phyloP scores from a whole-genome alignment of 2,113 vertebrate species.

The Acrocephalus arundinaceus region DNA sequence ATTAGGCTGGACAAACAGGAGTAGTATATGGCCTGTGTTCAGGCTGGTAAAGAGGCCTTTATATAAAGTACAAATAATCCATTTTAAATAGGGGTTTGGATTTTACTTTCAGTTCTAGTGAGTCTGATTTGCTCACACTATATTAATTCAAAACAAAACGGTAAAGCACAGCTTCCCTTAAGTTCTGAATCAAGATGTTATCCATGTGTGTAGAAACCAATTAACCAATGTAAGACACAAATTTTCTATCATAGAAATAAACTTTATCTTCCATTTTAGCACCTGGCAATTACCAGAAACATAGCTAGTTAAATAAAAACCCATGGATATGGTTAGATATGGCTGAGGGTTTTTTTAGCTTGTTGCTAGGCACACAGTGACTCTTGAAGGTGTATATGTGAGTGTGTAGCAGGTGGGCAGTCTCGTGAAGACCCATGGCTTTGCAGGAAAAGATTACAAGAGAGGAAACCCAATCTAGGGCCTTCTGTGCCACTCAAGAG shows the following conservation, averaged over 20 bases:
- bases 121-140: not conserved
- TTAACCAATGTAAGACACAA: not conserved
- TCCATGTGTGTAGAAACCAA: not conserved
- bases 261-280: not conserved
- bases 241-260: not conserved
- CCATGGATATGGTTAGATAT: not conserved
- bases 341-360: not conserved
- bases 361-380: not conserved
- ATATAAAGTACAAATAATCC: not conserved
- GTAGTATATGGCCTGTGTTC: not conserved
- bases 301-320: not conserved
- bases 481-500: not conserved
- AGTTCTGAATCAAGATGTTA: not conserved
- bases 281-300: not conserved
- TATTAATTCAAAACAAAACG: not conserved
- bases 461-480: not conserved
- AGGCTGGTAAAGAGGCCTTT: not conserved
- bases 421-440: not conserved
- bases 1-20: not conserved
- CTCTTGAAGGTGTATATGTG: fast-evolving
- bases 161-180: not conserved
- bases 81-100: not conserved
- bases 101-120: not conserved
- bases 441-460: not conserved
- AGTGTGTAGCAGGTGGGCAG: not conserved